phyloP scores from a whole-genome alignment of 2,797 vertebrate species.

The Rhinophrynus dorsalis region DNA sequence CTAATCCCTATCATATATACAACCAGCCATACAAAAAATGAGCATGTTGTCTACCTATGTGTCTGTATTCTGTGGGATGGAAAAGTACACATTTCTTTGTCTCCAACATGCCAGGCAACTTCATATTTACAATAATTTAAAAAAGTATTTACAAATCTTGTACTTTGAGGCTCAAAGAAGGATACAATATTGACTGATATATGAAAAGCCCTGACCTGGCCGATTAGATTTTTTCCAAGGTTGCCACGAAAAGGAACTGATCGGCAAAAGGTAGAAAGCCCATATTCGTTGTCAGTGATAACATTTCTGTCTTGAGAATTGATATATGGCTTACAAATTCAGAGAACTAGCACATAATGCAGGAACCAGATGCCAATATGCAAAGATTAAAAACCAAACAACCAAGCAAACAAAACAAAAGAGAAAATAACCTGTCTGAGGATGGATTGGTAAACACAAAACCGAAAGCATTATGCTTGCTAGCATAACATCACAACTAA shows the following conservation, averaged over 20 bases:
- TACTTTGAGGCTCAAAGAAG: not conserved
- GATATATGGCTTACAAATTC: not conserved
- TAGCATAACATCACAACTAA: too few relatives aligned
- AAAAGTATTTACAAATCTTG: constrained; percentile 8
- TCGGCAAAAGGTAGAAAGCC: too few relatives aligned
- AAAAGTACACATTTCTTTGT: constrained; percentile 16
- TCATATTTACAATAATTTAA: constrained; percentile 18
- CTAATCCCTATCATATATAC: constrained; percentile 28
- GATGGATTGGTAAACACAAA: too few relatives aligned
- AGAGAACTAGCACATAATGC: not conserved
- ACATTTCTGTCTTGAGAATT: not conserved
- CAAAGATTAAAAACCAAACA: too few relatives aligned
- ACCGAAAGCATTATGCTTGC: too few relatives aligned
- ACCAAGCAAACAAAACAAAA: too few relatives aligned
- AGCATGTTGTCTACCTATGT: constrained; percentile 42
- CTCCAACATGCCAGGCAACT: constrained; percentile 11
- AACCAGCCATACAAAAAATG: constrained; percentile 25
- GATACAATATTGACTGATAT: not conserved
- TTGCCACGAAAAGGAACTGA: too few relatives aligned
- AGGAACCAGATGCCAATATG: not conserved
- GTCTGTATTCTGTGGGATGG: constrained; percentile 24
- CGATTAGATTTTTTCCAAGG: too few relatives aligned
- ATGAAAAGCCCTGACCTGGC: not conserved
- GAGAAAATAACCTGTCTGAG: too few relatives aligned
- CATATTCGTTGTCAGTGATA: not conserved